phyloP scores from a whole-genome alignment of 2,888 invertebrate species.

The Polydrusus tereticollis region DNA sequence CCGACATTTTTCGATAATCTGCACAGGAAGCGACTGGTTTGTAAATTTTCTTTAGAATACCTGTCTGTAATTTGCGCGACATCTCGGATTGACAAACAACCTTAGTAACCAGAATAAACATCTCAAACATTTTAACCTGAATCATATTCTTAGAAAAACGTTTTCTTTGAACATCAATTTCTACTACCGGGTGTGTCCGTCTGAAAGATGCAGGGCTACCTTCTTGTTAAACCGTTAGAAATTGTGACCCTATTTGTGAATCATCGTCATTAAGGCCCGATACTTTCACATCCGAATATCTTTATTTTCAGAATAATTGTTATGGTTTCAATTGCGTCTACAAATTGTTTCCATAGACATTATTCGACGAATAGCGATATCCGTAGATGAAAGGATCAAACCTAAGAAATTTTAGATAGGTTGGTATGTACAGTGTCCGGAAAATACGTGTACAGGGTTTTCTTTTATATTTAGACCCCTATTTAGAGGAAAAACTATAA shows the following conservation, averaged over 20 bases:
- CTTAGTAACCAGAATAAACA: conserved; percentile 29
- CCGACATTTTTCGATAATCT: conserved; percentile 22
- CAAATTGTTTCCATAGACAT: too few species aligned
- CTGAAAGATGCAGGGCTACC: neutral
- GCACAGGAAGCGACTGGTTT: conserved; percentile 35
- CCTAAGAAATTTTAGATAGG: too few species aligned
- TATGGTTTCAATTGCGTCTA: too few species aligned
- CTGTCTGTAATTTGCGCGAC: conserved; percentile 36
- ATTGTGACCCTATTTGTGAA: neutral
- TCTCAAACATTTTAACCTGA: conserved; percentile 38
- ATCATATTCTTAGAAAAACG: conserved; percentile 39
- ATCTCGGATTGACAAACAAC: conserved; percentile 38
- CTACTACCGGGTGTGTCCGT: neutral
- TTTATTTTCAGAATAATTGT: too few species aligned
- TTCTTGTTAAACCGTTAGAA: neutral
- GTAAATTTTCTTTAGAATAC: conserved; percentile 38
- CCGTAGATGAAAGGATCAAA: too few species aligned
- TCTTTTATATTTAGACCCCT: too few species aligned
- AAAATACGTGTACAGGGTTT: too few species aligned
- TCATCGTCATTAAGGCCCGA: neutral
- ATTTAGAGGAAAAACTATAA: too few species aligned
- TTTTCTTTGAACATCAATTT: neutral
- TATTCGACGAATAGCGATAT: too few species aligned
- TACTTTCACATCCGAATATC: too few species aligned
- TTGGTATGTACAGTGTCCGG: too few species aligned